Percentiles rank a stretch among this genome's conserved stretches.
Conservation (phyloP, 2,113 vertebrate species). For the Mustelus asterias region DNA sequence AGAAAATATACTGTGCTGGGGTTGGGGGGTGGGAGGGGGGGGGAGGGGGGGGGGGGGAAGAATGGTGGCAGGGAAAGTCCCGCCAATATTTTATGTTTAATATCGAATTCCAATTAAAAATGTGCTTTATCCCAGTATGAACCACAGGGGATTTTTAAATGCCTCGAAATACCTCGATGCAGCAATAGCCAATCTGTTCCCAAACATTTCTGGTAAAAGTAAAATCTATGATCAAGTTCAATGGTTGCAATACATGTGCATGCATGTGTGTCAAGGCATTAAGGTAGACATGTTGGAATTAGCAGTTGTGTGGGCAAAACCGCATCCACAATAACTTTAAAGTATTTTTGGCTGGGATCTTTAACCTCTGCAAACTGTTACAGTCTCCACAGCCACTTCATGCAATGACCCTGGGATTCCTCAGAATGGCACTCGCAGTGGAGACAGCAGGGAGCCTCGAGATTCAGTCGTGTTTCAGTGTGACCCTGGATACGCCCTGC, state of each 20-base stretch:
- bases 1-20: too few species aligned
- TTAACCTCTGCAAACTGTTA: neutral
- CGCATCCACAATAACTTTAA: neutral
- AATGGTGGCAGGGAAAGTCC: too few species aligned
- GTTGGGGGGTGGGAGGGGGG: too few species aligned
- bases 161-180: neutral
- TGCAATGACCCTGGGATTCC: conserved; percentile 94
- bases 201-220: neutral
- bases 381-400: conserved; percentile 92
- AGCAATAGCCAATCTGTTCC: neutral
- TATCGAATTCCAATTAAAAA: neutral
- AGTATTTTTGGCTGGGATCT: neutral
- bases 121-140: neutral
- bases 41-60: too few species aligned
- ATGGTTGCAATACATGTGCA: neutral
- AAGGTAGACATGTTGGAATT: conserved; percentile 6
- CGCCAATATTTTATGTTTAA: neutral
- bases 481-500: conserved; percentile 81
- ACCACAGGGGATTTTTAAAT: neutral
- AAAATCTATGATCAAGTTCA: neutral
- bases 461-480: conserved; percentile 90
- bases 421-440: conserved; percentile 85
- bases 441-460: conserved; percentile 81
- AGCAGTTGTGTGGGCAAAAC: neutral
- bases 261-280: neutral